These are phyloP conservation scores for Gambusia holbrooki DNA, from an alignment of 2,113 vertebrate species.

Conservation along the genomic window DNA sequence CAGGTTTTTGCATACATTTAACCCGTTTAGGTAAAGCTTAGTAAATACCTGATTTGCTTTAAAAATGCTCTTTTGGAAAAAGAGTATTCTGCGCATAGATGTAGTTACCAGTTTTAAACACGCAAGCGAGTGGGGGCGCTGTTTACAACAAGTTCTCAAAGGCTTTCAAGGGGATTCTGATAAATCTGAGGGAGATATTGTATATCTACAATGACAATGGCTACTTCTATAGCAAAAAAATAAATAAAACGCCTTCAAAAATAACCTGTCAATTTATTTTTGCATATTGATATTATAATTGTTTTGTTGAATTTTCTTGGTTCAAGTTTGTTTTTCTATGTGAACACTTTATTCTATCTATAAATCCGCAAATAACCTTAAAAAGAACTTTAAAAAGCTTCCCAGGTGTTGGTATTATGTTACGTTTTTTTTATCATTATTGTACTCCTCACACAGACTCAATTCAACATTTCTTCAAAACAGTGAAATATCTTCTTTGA, in stretches of 20 bases:
- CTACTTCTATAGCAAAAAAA: neutral
- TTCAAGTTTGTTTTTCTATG: neutral
- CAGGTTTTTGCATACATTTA: neutral
- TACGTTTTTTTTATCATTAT: neutral
- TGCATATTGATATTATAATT: neutral
- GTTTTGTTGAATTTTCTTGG: neutral
- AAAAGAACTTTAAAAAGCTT: neutral
- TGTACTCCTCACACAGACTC: too few relatives aligned
- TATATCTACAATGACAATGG: neutral
- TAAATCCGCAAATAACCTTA: neutral
- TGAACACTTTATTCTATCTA: neutral
- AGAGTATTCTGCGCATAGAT: neutral
- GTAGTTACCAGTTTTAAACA: constrained; percentile 26
- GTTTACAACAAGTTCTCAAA: constrained; percentile 32
- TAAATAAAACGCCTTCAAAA: too few relatives aligned
- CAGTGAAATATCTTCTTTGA: neutral
- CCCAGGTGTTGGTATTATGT: neutral
- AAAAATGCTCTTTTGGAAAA: neutral
- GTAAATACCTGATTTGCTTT: neutral
- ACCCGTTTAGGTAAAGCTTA: neutral
- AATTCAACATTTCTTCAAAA: neutral
- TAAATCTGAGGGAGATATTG: neutral
- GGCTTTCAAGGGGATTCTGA: neutral
- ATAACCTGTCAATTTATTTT: neutral
- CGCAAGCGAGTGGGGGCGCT: constrained; percentile 53